Evolutionary conservation across 1,140 invertebrate species (phyloP), one percentile per base, ranked within the genome.

Genomic region (Drosophila leontia): DNA sequence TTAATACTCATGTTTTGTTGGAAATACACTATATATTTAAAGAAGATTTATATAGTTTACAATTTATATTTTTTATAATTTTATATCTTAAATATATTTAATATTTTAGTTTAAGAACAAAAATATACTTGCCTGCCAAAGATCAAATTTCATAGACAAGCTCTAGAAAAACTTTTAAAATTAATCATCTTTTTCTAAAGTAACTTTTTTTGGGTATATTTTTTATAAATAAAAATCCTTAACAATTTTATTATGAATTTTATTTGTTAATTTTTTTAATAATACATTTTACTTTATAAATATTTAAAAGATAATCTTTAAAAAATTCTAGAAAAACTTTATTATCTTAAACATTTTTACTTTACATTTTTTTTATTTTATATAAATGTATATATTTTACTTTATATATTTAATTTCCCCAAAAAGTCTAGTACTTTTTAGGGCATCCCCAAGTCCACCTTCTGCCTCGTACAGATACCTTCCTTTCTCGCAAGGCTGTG

Each of bases 401-500:
- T 35, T 13, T 8, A 35, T 6, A 12, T 7, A 3, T 45, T 45
- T 13, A 5, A 13, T 13, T 45, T 23, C 12, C 12, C 6, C 23
- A 12, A 13, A 23, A 13, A 23, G 17, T 13, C 2, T 23, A 23
- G 5, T 13, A 13, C 3, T 47, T 34, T 23, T 47, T 13, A 47
- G 42, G 44, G 57, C 23, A 32, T 47, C 7, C 1, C 0, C n/a
- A 15, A 34, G 23, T 48, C 34, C 23, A 41, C 23, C 26, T 45
- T 26, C 7, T 0, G 1, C 2, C 29, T 6, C 17, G 3, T 7
- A 3, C 2, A 41, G 3, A 50, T 15, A 9, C 26, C 11, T 11
- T 23, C n/a, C 19, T 53, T 17, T 44, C 41, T 45, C 19, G 57
- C 11, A 8, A 53, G 53, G 50, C 72, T 78, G 69, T 83, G 80